phyloP scores from a whole-genome alignment of 2,113 vertebrate species.

The Ailurus styani region DNA sequence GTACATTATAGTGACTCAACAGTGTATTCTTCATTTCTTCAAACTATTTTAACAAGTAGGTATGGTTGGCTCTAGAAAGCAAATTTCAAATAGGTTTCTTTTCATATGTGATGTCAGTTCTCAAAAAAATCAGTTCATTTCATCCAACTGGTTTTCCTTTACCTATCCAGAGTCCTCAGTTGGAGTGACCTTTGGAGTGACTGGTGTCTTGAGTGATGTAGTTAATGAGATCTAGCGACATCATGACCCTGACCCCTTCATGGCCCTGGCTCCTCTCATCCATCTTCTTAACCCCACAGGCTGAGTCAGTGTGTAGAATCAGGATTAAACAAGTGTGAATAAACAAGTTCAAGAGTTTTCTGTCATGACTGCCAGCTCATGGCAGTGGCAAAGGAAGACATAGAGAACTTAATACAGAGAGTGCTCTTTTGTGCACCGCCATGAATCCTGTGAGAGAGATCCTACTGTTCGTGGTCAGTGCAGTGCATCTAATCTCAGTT shows the following conservation, averaged over 20 bases:
- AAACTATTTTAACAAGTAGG: background rate
- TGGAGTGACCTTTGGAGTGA: conserved; percentile 80
- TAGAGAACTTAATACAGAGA: conserved; percentile 73
- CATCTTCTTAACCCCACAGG: conserved; percentile 83
- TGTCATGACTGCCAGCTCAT: conserved; percentile 75
- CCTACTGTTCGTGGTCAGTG: conserved; percentile 1
- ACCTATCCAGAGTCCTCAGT: conserved; percentile 43
- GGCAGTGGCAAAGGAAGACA: conserved; percentile 79
- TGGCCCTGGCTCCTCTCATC: conserved; percentile 82
- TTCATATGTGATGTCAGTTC: background rate
- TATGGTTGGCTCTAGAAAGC: background rate
- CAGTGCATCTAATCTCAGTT: conserved; percentile 4
- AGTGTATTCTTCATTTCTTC: background rate
- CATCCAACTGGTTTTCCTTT: conserved; percentile 60
- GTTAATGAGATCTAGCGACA: conserved; percentile 87
- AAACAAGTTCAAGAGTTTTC: conserved; percentile 85
- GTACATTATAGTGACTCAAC: background rate
- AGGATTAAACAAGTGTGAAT: conserved; percentile 88
- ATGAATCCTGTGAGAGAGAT: conserved; percentile 76
- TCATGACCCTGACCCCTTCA: conserved; percentile 81
- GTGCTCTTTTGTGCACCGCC: conserved; percentile 73
- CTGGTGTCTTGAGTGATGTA: conserved; percentile 82
- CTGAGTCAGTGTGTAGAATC: conserved; percentile 77
- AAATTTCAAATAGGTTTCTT: background rate
- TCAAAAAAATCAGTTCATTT: conserved; percentile 30